Base-by-base conservation (phyloP, 2,113 vertebrate species). In the Eonycteris spelaea region DNA sequence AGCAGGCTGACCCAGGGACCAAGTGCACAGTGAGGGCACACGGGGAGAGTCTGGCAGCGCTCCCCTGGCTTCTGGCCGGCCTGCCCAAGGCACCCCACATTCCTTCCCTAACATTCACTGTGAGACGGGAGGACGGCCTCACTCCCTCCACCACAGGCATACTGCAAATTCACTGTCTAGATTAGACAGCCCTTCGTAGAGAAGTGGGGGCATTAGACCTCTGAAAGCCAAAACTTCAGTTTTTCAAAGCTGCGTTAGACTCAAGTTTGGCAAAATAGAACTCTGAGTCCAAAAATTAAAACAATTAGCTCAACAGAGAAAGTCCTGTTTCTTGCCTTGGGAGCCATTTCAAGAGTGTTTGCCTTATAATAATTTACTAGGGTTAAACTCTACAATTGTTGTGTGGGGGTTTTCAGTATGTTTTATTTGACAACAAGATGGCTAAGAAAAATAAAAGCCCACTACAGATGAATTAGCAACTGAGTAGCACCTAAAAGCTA, bases 381-480 rank as follows among this genome's bases (percentile, higher is more conserved):
- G 65, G 22, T 70, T 67, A 61, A 94, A 12, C 24, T 35, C 59
- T 68, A 11, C 35, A 6, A 73, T 68, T 77, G 12, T 57, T 77
- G 15, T 57, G 53, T 48, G 28, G 2, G 5, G 5, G 15, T 40
- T 87, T 80, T 95, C 53, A 67, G 2, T 67, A 10, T 38, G 2
- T 57, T n/a, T 82, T 70, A 51, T 73, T 82, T 73, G 55, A 55
- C 45, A 83, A 33, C 40, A 38, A 51, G n/a, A 70, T 43, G 33
- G 14, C 74, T 80, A 61, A 61, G 33, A 48, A 78, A 88, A 68
- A 30, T 16, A 38, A 63, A 70, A 35, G 19, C 53, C 48, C 6
- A 53, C 30, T 86, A 24, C 35, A 95, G 68, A 83, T 59, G 57
- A 83, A 53, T 82, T 57, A 94, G 67, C 43, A 67, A 11, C 21